These are phyloP conservation scores for Calliscelio sp. DNA, from an alignment of 2,888 invertebrate genomes.

Conservation along the genomic window DNA sequence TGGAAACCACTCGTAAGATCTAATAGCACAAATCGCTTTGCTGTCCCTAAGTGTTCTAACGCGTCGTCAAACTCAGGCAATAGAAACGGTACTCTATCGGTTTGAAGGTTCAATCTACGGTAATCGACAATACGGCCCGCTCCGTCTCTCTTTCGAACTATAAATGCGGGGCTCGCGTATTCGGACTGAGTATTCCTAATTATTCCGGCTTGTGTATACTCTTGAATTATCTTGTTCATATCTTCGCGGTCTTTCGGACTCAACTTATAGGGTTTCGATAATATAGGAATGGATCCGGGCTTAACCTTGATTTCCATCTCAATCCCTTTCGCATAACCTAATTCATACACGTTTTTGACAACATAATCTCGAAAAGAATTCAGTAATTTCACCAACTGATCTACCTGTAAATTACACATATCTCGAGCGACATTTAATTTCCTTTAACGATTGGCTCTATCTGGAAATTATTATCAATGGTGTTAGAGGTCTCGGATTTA, in stretches of 20 bases:
- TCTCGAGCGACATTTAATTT: no score
- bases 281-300: neutral
- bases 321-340: neutral
- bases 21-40: neutral
- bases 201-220: neutral
- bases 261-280: constrained; percentile 4
- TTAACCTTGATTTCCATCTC: constrained; percentile 9
- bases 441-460: no score
- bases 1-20: constrained; percentile 12
- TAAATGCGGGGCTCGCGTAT: constrained; percentile 21
- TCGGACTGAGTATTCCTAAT: constrained; percentile 2
- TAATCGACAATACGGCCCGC: constrained; percentile 20
- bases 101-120: constrained; percentile 19
- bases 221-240: constrained; percentile 14
- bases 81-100: neutral
- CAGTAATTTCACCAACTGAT: no score
- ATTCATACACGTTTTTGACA: neutral
- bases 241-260: neutral
- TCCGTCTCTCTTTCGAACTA: constrained; percentile 28
- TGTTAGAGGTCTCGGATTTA: no score
- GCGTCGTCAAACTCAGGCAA: constrained; percentile 20
- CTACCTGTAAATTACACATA: no score
- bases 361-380: neutral
- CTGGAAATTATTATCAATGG: no score
- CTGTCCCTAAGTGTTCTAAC: neutral